These are phyloP conservation scores for Ectemnius lituratus DNA, from an alignment of 2,888 invertebrate genomes.

Conservation along the genomic window DNA sequence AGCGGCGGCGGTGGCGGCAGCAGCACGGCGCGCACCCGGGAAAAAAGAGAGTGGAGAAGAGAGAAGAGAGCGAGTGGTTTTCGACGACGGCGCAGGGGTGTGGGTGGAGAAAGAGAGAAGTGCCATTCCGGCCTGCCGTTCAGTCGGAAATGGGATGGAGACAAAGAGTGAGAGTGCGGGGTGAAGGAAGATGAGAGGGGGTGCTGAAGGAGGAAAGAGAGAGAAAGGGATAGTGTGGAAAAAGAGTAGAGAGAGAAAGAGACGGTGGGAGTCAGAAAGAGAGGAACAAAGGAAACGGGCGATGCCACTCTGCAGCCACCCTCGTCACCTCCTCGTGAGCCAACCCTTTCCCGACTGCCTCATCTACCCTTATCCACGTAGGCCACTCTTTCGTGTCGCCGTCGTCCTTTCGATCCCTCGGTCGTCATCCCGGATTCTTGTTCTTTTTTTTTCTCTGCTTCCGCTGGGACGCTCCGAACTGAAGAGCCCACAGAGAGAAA, in stretches of 20 bases:
- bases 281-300: constrained; percentile 52
- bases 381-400: constrained; percentile 23
- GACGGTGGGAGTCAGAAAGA: neutral
- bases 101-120: too few species aligned
- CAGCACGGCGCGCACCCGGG: too few species aligned
- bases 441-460: constrained; percentile 14
- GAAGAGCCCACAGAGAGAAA: constrained; percentile 25
- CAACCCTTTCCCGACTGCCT: constrained; percentile 25
- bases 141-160: too few species aligned
- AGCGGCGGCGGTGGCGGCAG: too few species aligned
- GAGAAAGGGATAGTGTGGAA: constrained; percentile 33
- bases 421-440: constrained; percentile 31
- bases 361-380: constrained; percentile 19
- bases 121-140: too few species aligned
- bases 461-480: constrained; percentile 33
- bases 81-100: too few species aligned
- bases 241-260: constrained; percentile 47
- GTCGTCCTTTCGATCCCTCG: constrained; percentile 29
- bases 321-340: constrained; percentile 20
- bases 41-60: too few species aligned
- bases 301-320: constrained; percentile 41
- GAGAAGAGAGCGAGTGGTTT: too few species aligned
- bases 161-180: too few species aligned
- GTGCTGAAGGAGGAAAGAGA: too few species aligned
- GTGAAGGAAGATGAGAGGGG: too few species aligned